Conservation (phyloP, 2,888 invertebrate species). For the Trichogramma dendrolimi region DNA sequence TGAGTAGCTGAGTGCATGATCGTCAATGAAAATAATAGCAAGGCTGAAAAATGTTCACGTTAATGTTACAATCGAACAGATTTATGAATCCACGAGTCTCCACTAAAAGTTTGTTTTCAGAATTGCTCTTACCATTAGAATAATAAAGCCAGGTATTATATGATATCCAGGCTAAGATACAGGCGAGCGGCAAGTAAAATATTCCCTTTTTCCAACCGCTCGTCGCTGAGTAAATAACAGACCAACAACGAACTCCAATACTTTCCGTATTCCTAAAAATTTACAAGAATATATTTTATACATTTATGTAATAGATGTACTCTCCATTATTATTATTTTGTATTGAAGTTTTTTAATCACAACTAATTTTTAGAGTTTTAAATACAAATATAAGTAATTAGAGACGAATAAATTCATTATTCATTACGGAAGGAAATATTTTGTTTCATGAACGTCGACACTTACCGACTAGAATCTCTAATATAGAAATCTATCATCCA, state of each 20-base stretch:
- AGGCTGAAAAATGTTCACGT: slow-evolving; percentile 35
- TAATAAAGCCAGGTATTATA: slow-evolving; percentile 52
- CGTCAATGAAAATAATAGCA: slow-evolving; percentile 40
- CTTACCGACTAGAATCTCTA: slow-evolving; percentile 57
- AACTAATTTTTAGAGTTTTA: too few relatives aligned
- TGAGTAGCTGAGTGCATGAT: slow-evolving; percentile 39
- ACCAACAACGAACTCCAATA: slow-evolving; percentile 50
- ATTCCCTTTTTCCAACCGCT: slow-evolving; percentile 52
- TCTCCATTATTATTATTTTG: too few relatives aligned
- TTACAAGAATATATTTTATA: not conserved
- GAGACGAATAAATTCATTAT: slow-evolving; percentile 8
- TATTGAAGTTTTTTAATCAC: too few relatives aligned
- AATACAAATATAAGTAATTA: too few relatives aligned
- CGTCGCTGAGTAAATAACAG: slow-evolving; percentile 47
- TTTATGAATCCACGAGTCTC: not conserved
- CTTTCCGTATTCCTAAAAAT: slow-evolving; percentile 50
- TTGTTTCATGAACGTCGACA: slow-evolving; percentile 16
- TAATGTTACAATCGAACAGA: slow-evolving; percentile 1
- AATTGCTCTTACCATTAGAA: slow-evolving; percentile 47
- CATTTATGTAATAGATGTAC: not conserved
- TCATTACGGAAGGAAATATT: slow-evolving; percentile 1
- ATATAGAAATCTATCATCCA: slow-evolving; percentile 64
- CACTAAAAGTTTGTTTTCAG: slow-evolving; percentile 8
- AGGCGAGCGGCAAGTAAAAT: slow-evolving; percentile 50
- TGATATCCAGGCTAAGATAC: slow-evolving; percentile 51